Conservation (phyloP, 2,888 invertebrate genomes). For the Callimorpha dominula region DNA sequence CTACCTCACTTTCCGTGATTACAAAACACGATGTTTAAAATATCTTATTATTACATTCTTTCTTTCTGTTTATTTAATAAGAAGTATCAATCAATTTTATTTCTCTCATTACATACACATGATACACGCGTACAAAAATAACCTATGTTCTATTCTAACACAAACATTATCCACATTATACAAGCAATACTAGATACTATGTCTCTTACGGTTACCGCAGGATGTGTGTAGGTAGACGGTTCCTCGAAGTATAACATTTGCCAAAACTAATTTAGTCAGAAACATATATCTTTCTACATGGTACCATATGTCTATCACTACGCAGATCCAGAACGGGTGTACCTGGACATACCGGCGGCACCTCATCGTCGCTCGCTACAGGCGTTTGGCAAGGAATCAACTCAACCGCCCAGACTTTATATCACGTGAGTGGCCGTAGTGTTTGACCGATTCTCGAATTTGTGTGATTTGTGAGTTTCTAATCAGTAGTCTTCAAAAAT, state of each 20-base stretch:
- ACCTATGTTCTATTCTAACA: neutral
- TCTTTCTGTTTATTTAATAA: neutral
- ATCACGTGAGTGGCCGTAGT: constrained; percentile 66
- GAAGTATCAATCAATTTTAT: neutral
- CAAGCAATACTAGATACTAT: neutral
- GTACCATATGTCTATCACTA: constrained; percentile 9
- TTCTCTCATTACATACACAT: too few relatives aligned
- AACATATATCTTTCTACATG: constrained; percentile 2
- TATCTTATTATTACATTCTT: neutral
- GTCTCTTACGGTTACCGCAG: neutral
- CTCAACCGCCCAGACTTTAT: constrained; percentile 57
- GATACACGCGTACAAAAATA: neutral
- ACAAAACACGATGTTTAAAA: too few relatives aligned
- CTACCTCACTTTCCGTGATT: too few relatives aligned
- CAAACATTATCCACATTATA: neutral
- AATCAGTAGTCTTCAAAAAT: neutral
- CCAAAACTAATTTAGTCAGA: neutral
- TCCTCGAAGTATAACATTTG: neutral
- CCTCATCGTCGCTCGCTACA: constrained; percentile 66
- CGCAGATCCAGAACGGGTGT: constrained; percentile 64
- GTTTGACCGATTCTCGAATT: neutral
- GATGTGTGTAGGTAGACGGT: neutral
- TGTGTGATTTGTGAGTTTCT: neutral
- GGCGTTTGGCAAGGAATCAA: constrained; percentile 56
- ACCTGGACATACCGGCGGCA: constrained; percentile 63